phyloP scores from a whole-genome alignment of 2,113 vertebrate genomes.

The Grantiella picta region DNA sequence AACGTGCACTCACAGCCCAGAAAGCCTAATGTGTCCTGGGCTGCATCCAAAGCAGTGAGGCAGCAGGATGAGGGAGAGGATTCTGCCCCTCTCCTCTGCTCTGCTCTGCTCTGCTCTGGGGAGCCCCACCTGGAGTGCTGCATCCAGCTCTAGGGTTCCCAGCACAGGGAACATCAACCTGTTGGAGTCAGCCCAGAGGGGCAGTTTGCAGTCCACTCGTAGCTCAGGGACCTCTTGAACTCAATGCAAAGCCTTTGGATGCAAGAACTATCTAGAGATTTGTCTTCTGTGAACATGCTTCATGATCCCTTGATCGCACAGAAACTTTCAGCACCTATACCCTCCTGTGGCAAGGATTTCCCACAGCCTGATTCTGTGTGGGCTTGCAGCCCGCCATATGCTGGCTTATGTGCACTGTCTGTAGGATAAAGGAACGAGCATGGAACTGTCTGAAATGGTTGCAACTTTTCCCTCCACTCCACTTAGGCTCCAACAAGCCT shows the following conservation, averaged over 20 bases:
- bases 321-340: background rate
- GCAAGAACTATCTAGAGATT: background rate
- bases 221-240: background rate
- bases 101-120: background rate
- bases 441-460: background rate
- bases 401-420: background rate
- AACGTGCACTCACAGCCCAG: background rate
- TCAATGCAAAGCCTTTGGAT: background rate
- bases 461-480: background rate
- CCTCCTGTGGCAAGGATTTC: background rate
- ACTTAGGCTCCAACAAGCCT: background rate
- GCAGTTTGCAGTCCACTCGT: background rate
- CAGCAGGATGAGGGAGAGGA: background rate
- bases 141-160: background rate
- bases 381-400: fast-evolving
- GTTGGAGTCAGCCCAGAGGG: fast-evolving
- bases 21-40: fast-evolving
- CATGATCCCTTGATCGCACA: background rate
- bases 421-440: fast-evolving
- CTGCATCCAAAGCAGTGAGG: fast-evolving
- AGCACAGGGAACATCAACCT: background rate
- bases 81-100: background rate
- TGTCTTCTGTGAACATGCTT: background rate
- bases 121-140: fast-evolving
- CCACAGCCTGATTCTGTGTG: background rate